A percentile compares a stretch with the other conserved stretches of the same genome.
Evolutionary conservation across 2,797 vertebrate species (phyloP).

Genomic region (Chloroceryle inda): DNA sequence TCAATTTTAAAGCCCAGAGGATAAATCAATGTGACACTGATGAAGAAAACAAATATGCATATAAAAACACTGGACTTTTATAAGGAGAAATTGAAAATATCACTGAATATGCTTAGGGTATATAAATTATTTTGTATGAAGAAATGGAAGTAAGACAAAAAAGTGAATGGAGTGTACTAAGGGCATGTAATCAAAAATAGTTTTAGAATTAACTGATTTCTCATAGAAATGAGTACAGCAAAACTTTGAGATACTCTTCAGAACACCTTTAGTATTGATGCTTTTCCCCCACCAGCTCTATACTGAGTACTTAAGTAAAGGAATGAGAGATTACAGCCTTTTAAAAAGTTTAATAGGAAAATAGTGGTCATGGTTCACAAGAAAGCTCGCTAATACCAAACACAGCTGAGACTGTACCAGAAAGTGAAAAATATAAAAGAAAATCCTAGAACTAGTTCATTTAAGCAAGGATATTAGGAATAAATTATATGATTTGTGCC

Average conservation of each 20-base stretch:
- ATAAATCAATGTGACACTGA: not conserved
- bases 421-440: not conserved
- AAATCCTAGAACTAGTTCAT: not conserved
- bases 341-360: not conserved
- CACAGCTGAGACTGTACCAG: not conserved
- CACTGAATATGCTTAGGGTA: not conserved
- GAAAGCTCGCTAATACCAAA: not conserved
- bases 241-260: not conserved
- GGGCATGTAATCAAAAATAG: not conserved
- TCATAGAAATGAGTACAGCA: not conserved
- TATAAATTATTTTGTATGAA: not conserved
- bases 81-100: not conserved
- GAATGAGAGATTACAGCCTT: not conserved
- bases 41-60: not conserved
- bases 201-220: not conserved
- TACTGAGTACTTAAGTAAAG: not conserved
- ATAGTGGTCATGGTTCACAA: not conserved
- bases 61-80: not conserved
- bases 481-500: conserved; percentile 1
- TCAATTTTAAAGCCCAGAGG: not conserved
- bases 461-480: not conserved
- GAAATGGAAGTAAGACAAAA: not conserved
- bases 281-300: not conserved
- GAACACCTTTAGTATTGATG: not conserved
- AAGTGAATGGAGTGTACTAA: not conserved